Evolutionary conservation across 2,797 vertebrate genomes (phyloP), one percentile per base, ranked within the genome.

Genomic region (Halcyon smyrnensis): DNA sequence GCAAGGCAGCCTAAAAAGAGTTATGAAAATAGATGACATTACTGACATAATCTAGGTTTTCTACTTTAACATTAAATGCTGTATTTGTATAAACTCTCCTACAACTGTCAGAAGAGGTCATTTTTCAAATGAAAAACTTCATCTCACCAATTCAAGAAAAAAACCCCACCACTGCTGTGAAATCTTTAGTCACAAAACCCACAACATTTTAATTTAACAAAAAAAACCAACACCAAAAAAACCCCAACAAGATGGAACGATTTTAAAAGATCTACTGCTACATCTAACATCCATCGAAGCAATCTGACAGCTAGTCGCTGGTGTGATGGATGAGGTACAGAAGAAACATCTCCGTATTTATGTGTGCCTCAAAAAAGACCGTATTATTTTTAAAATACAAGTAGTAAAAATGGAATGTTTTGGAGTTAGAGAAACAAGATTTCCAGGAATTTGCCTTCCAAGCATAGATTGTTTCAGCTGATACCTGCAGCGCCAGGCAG

Each of bases 191-290:
- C 90, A 56, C 28, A 48, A 43, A 62, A 63, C 64, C 9, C 64
- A 67, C 50, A 46, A 56, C 2, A 17, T 67, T 74, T 84, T 37
- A 4, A 69, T 69, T 87, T 36, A 36, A 36, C 34, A 36, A 36
- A 89, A 25, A 70, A 76, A 51, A 27, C 46, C 24, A 46, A 46
- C 46, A 46, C 24, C 46, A 25, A 70, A 76, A 51, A 15, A 17
- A 16, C 25, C 46, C 25, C 46, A 24, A 46, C 54, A 60, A 5
- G 54, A 79, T 56, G 77, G 82, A 91, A 85, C 50, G 69, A 65
- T 82, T 84, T 51, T 12, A 74, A 81, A 86, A 87, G 71, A 93
- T 84, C 57, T 88, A 59, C 77, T 76, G 74, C 78, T 80, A 76
- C 30, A 20, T 36, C 11, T 25, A 82, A 41, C 46, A 57, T 79